Percentiles rank a stretch among this genome's conserved stretches.
These are phyloP conservation scores for Trichomycterus rosablanca DNA, from an alignment of 2,113 vertebrate genomes.

Conservation along the genomic window DNA sequence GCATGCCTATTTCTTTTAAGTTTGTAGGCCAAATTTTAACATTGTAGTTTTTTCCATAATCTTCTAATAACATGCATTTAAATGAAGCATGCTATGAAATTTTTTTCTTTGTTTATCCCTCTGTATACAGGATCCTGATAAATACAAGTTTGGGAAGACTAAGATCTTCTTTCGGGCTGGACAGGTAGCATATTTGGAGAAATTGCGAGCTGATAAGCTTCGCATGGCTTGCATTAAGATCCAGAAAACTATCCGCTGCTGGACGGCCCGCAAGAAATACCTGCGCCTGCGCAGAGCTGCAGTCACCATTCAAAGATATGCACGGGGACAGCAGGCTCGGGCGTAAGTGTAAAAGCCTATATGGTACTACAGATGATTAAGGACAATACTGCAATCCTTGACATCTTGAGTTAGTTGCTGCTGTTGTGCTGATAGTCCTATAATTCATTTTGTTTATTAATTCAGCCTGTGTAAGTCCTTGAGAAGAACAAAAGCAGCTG, in stretches of 20 bases:
- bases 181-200: constrained; percentile 95
- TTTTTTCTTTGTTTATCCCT: background rate
- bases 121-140: constrained; percentile 76
- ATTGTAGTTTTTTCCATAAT: too few relatives aligned
- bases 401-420: background rate
- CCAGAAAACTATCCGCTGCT: constrained; percentile 93
- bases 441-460: background rate
- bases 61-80: background rate
- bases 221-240: constrained; percentile 85
- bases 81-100: too few relatives aligned
- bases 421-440: too few relatives aligned
- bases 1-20: too few relatives aligned
- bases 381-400: background rate
- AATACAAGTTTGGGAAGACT: constrained; percentile 94
- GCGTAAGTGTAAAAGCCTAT: constrained; percentile 66
- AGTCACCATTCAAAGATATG: constrained; percentile 81
- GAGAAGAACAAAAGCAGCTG: constrained; percentile 78
- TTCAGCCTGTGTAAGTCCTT: constrained; percentile 78
- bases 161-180: constrained; percentile 98
- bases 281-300: constrained; percentile 80
- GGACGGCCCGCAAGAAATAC: constrained; percentile 86
- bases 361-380: background rate
- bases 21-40: too few relatives aligned
- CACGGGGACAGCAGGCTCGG: constrained; percentile 85
- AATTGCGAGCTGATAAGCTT: constrained; percentile 88